Percentiles rank a stretch among this genome's conserved stretches.
phyloP scores from a whole-genome alignment of 2,888 invertebrate genomes.

The Pandemis corylana region DNA sequence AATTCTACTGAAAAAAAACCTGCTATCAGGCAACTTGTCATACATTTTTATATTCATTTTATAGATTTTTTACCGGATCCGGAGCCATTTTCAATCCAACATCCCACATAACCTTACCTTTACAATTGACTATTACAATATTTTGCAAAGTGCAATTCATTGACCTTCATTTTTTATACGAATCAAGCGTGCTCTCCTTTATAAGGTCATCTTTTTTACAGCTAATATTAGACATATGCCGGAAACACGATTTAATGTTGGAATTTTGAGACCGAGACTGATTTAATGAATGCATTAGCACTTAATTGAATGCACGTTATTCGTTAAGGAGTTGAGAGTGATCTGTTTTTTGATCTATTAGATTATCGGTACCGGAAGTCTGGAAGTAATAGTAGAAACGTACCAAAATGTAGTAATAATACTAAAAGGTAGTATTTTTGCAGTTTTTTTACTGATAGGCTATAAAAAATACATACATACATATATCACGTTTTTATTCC shows the following conservation, averaged over 20 bases:
- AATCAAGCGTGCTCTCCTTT: slow-evolving; percentile 19
- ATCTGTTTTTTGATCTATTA: slow-evolving; percentile 25
- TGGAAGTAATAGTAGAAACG: no score
- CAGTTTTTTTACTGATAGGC: no score
- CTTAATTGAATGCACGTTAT: slow-evolving; percentile 26
- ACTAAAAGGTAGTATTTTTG: no score
- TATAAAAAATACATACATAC: no score
- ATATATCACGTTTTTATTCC: no score
- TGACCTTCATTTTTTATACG: slow-evolving; percentile 32
- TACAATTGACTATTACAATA: not conserved
- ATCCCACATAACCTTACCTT: not conserved
- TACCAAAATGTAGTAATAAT: no score
- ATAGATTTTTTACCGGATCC: not conserved
- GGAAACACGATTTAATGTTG: slow-evolving; percentile 13
- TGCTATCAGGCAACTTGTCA: no score
- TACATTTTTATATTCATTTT: no score
- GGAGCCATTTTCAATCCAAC: not conserved
- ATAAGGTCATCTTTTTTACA: slow-evolving; percentile 31
- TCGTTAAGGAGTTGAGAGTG: slow-evolving; percentile 8
- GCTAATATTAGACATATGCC: slow-evolving; percentile 22
- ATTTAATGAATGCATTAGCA: slow-evolving; percentile 30
- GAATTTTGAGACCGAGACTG: not conserved
- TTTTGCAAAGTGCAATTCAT: slow-evolving; percentile 21
- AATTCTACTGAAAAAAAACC: no score
- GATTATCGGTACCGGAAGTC: slow-evolving; percentile 6